These are phyloP conservation scores for Apoda limacodes DNA, from an alignment of 2,888 invertebrate genomes.

Conservation along the genomic window DNA sequence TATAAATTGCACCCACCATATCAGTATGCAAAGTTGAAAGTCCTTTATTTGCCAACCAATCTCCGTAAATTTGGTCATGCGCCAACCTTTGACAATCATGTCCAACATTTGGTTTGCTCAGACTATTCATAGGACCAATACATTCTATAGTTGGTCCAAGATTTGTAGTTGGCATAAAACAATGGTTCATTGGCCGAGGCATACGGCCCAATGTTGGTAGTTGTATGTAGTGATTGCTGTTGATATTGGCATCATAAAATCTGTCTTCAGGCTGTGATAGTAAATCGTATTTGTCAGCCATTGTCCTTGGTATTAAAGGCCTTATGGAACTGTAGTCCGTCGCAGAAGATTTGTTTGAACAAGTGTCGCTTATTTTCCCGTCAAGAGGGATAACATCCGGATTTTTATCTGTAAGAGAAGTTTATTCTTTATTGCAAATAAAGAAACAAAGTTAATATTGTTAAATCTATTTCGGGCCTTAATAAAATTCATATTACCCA, in stretches of 20 bases:
- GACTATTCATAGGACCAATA: conserved; percentile 34
- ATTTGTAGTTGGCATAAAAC: conserved; percentile 34
- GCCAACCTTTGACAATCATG: conserved; percentile 46
- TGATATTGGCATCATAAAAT: conserved; percentile 48
- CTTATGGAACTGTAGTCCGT: conserved; percentile 56
- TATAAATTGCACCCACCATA: conserved; percentile 39
- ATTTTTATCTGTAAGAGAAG: conserved; percentile 57
- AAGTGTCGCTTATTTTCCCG: conserved; percentile 58
- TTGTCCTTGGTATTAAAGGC: conserved; percentile 48
- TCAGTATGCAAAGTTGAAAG: conserved; percentile 58
- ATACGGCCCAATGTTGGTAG: conserved; percentile 45
- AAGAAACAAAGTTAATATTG: too few species aligned
- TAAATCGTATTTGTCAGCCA: conserved; percentile 49
- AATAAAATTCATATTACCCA: conserved; percentile 53
- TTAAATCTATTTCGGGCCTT: not conserved
- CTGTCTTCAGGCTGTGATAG: conserved; percentile 39
- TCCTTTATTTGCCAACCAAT: conserved; percentile 68
- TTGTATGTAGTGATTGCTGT: conserved; percentile 55
- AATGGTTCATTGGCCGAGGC: conserved; percentile 32
- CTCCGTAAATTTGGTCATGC: conserved; percentile 60
- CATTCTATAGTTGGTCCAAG: conserved; percentile 40
- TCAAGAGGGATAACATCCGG: conserved; percentile 63
- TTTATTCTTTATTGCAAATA: too few species aligned
- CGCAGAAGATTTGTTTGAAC: conserved; percentile 56
- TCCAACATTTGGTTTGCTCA: conserved; percentile 33